Evolutionary conservation across 2,888 invertebrate species (phyloP).

Genomic region (Acanthopleura granulata): DNA sequence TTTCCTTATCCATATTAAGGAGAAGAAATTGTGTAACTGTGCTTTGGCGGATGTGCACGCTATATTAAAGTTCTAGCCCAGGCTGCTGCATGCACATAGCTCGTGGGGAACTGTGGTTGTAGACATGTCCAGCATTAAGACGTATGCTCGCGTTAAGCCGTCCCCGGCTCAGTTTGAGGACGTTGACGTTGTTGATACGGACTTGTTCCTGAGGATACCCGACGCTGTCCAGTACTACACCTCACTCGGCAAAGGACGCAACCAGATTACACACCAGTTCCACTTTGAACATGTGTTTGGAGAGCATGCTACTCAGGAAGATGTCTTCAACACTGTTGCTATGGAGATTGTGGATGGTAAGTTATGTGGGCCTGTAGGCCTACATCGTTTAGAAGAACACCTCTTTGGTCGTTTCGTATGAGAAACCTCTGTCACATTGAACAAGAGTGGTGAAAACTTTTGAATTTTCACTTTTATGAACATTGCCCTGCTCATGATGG

Average conservation of each 20-base stretch:
- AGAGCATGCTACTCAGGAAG: constrained; percentile 49
- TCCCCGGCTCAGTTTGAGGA: constrained; percentile 49
- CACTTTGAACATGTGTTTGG: constrained; percentile 58
- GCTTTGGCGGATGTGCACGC: no score
- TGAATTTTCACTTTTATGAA: no score
- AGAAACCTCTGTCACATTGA: no score
- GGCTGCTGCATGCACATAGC: no score
- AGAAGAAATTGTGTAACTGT: no score
- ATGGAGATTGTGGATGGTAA: constrained; percentile 60
- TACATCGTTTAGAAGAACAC: no score
- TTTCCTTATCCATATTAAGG: no score
- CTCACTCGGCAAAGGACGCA: constrained; percentile 32
- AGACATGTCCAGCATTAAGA: constrained; percentile 61
- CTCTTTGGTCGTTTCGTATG: no score
- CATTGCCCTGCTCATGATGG: no score
- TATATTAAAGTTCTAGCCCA: no score
- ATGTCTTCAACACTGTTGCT: constrained; percentile 57
- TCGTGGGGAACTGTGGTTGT: not conserved
- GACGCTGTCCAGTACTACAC: constrained; percentile 47
- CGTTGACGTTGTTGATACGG: constrained; percentile 43
- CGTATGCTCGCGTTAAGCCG: constrained; percentile 61
- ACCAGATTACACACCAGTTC: constrained; percentile 57
- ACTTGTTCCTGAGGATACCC: constrained; percentile 47
- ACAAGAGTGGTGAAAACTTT: no score
- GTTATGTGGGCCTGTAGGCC: no score